Conservation (phyloP, 2,888 invertebrate species). For the Cylloceria caligata region DNA sequence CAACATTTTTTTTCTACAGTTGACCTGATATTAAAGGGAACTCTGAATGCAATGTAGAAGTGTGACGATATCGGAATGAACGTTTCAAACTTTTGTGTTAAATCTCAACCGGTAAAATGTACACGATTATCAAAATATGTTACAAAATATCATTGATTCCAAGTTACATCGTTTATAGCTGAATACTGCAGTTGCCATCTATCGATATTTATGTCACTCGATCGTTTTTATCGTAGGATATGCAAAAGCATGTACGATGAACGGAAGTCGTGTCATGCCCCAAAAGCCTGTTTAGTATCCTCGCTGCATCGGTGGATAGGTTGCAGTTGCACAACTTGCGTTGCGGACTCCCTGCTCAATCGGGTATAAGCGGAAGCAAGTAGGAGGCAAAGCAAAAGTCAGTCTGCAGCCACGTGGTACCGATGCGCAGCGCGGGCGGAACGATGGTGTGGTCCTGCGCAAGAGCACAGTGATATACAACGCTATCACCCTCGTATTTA, state of each 20-base stretch:
- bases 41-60: neutral
- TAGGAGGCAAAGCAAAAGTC: constrained; percentile 27
- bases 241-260: neutral
- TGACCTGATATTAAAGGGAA: neutral
- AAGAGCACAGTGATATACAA: constrained; percentile 81
- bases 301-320: constrained; percentile 18
- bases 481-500: constrained; percentile 83
- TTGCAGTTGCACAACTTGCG: constrained; percentile 20
- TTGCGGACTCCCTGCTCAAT: constrained; percentile 9
- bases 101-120: too few species aligned
- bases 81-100: too few species aligned
- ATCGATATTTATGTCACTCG: neutral
- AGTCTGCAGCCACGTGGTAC: constrained; percentile 72
- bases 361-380: constrained; percentile 32
- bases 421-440: constrained; percentile 69
- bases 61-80: too few species aligned
- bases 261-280: neutral
- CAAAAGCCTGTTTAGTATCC: neutral
- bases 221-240: neutral
- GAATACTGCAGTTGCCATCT: too few species aligned
- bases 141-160: too few species aligned
- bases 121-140: too few species aligned
- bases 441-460: constrained; percentile 69
- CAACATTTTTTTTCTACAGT: neutral
- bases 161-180: too few species aligned